These are phyloP conservation scores for Pomacea canaliculata DNA, from an alignment of 2,888 invertebrate genomes.

Conservation along the genomic window DNA sequence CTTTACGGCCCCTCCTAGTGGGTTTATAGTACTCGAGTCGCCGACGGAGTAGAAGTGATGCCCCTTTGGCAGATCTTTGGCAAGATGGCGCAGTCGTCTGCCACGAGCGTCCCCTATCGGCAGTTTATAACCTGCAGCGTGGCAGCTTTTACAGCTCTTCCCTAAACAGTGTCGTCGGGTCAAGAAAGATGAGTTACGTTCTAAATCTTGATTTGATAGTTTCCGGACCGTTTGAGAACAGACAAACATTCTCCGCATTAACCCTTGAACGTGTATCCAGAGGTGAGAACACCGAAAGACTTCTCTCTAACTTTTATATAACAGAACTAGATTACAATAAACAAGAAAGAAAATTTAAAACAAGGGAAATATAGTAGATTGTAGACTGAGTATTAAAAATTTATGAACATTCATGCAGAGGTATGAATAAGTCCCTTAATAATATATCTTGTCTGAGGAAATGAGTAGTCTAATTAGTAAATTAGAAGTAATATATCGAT, in stretches of 20 bases:
- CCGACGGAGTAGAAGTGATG: background rate
- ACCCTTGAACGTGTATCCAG: background rate
- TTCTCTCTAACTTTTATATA: background rate
- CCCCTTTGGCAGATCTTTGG: conserved; percentile 3
- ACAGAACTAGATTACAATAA: too few relatives aligned
- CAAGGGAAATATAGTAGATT: too few relatives aligned
- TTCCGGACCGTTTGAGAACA: background rate
- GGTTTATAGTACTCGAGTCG: background rate
- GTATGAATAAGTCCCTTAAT: too few relatives aligned
- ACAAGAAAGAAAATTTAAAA: too few relatives aligned
- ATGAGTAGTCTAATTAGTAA: too few relatives aligned
- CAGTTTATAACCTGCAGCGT: background rate
- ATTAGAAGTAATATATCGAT: too few relatives aligned
- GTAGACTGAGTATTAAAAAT: too few relatives aligned
- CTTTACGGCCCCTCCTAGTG: conserved; percentile 8
- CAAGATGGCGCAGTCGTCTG: conserved; percentile 9
- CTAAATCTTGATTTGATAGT: too few relatives aligned
- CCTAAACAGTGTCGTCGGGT: background rate
- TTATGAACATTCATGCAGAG: too few relatives aligned
- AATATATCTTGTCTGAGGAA: too few relatives aligned
- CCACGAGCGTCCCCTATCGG: background rate
- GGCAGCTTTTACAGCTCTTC: conserved; percentile 5
- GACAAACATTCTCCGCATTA: background rate
- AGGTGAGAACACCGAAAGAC: background rate
- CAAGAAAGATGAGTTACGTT: too few relatives aligned